phyloP scores from a whole-genome alignment of 2,797 vertebrate genomes.

The Steatocranus sp. region DNA sequence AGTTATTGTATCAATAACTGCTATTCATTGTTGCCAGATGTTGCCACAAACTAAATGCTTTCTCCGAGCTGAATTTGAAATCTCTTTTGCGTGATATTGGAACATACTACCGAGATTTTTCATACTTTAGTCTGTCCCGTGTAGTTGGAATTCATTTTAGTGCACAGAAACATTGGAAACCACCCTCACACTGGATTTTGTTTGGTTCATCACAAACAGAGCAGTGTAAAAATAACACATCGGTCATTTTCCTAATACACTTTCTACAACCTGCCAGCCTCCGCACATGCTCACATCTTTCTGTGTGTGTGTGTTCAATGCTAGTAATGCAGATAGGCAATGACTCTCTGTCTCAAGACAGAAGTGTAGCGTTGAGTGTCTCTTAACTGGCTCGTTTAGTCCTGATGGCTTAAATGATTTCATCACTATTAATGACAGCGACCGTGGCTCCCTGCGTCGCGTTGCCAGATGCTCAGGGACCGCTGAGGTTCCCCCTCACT shows the following conservation, averaged over 20 bases:
- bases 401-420: constrained; percentile 99
- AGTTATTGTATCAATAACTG: background rate
- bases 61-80: background rate
- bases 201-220: constrained; percentile 6
- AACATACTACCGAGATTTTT: background rate
- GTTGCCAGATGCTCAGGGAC: constrained; percentile 97
- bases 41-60: background rate
- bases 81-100: background rate
- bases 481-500: constrained; percentile 71
- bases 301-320: background rate
- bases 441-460: constrained; percentile 85
- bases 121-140: background rate
- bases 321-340: constrained; percentile 13
- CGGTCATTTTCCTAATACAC: background rate
- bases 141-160: background rate
- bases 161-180: background rate
- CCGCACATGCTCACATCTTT: constrained; percentile 41
- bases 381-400: constrained; percentile 98
- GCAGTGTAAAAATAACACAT: background rate
- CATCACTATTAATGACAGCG: constrained; percentile 99
- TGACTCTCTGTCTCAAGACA: constrained; percentile 72
- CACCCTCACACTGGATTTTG: background rate
- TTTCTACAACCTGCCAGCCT: constrained; percentile 20
- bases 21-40: background rate
- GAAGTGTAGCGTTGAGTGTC: constrained; percentile 84